Percentiles rank a stretch among this genome's conserved stretches.
Evolutionary conservation across 2,888 invertebrate genomes (phyloP).

Genomic region (Drosophila meridionalis): DNA sequence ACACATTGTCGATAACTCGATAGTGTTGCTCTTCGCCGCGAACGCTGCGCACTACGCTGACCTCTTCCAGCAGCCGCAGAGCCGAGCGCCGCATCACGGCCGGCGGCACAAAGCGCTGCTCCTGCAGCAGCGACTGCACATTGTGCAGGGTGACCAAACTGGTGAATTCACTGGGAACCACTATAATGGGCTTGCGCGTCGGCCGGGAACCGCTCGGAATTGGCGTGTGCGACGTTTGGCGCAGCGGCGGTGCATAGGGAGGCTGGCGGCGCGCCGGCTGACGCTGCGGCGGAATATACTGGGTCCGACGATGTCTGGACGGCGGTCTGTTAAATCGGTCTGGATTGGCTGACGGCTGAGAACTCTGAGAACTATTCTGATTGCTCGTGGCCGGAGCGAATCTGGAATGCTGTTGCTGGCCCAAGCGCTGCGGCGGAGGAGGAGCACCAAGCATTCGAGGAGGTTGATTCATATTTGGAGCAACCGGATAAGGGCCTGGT

Average conservation of each 20-base stretch:
- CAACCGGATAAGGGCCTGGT: no score
- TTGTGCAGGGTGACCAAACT: constrained; percentile 48
- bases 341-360: neutral
- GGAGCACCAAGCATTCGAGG: no score
- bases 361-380: neutral
- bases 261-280: neutral
- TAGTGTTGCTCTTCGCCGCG: constrained; percentile 18
- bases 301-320: neutral
- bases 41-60: constrained; percentile 23
- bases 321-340: neutral
- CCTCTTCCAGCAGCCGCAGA: constrained; percentile 8
- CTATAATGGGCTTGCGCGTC: constrained; percentile 38
- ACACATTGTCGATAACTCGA: constrained; percentile 46
- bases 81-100: neutral
- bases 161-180: constrained; percentile 37
- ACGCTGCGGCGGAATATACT: neutral
- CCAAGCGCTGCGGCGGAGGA: neutral
- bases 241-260: constrained; percentile 1
- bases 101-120: constrained; percentile 39
- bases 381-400: neutral
- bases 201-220: neutral
- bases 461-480: neutral
- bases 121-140: constrained; percentile 43
- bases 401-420: neutral
- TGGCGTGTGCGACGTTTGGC: neutral